Base-by-base conservation (phyloP, 2,113 vertebrate genomes). In the Vireo altiloquus region DNA sequence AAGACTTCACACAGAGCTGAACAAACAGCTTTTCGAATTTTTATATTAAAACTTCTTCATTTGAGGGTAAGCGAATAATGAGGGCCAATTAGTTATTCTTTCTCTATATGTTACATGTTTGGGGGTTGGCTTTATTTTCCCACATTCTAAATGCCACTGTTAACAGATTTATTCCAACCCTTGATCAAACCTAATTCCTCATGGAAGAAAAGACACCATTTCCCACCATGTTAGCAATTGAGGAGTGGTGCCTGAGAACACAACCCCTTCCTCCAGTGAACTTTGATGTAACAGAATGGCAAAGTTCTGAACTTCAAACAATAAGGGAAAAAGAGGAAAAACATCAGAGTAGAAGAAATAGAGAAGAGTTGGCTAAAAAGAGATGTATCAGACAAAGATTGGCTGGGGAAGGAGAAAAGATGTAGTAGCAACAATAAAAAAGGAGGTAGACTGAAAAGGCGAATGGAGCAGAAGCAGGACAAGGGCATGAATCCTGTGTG, bases 21-120 rank as follows among this genome's bases (percentile, higher is more conserved):
- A 90, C 56, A 95, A 97, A 95, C 79, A 95, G 90, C 87, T 93
- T 75, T 88, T 93, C 64, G 76, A 89, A 81, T 94, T 92, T 80
- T 81, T 88, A 13, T 47, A 89, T 52, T 81, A 71, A 68, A 95
- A 90, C 64, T 92, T 88, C 52, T 86, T 90, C 2, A 3, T 91
- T 81, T 86, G 71, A 78, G 52, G 52, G 40, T 83, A 87, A 88
- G 44, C 81, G 82, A 94, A 83, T 64, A 94, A 95, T 75, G 82
- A 96, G 52, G 68, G 59, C 31, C 5, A 86, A 88, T 88, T 83
- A 88, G 52, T 80, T 92, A 71, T 52, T 94, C 82, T 87, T 81
- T 49, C 35, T 81, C 47, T n/a, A 40, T 87, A 53, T 70, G 63
- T 66, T 90, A 85, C 37, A 63, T 52, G 18, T 76, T 84, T 91